phyloP scores from a whole-genome alignment of 2,797 vertebrate species.

The Glyptemys insculpta region DNA sequence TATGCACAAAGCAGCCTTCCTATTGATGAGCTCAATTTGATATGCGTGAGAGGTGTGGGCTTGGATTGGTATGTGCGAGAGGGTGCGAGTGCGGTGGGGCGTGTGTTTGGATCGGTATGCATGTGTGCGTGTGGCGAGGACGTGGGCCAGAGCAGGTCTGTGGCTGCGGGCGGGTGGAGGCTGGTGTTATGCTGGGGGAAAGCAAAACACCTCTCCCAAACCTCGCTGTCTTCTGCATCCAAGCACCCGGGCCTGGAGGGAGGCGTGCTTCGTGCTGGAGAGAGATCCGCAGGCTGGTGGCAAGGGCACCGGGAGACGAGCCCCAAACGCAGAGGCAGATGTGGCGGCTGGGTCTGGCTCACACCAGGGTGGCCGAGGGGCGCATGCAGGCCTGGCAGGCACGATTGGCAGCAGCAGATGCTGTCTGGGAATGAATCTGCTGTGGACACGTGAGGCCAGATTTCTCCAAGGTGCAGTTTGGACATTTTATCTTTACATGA shows the following conservation, averaged over 20 bases:
- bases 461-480: background rate
- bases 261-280: background rate
- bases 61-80: slow-evolving; percentile 44
- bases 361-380: background rate
- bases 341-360: background rate
- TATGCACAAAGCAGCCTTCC: background rate
- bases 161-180: slow-evolving; percentile 39
- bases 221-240: background rate
- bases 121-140: slow-evolving; percentile 51
- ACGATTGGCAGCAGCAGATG: background rate
- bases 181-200: background rate
- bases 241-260: background rate
- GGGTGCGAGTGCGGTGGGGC: slow-evolving; percentile 36
- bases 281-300: background rate
- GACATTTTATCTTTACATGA: background rate
- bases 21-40: slow-evolving; percentile 46
- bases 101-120: slow-evolving; percentile 39
- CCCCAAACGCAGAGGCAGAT: background rate
- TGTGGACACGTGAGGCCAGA: background rate
- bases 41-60: slow-evolving; percentile 47
- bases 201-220: background rate
- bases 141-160: slow-evolving; percentile 77
- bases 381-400: background rate
- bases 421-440: background rate
- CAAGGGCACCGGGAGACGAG: background rate